Percentiles rank a stretch among this genome's conserved stretches.
Conservation (phyloP, 2,888 invertebrate species). For the Diarsia dahlii region DNA sequence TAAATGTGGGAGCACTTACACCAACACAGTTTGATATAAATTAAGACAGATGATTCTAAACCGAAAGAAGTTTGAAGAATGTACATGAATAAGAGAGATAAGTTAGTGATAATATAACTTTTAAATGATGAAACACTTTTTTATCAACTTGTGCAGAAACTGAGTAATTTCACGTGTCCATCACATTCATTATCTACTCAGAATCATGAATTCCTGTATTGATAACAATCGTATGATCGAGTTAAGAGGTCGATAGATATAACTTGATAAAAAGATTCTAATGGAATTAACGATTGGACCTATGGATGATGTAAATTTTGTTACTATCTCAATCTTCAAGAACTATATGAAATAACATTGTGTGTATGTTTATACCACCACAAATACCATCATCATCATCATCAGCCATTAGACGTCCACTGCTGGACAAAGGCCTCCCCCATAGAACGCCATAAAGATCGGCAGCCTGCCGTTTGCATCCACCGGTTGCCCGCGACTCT, state of each 20-base stretch:
- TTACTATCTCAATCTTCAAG: neutral
- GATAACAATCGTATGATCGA: conserved; percentile 32
- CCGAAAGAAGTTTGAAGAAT: neutral
- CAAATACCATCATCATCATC: no score
- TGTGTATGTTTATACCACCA: no score
- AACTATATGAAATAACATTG: no score
- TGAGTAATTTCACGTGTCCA: neutral
- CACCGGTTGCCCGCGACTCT: no score
- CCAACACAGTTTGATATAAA: neutral
- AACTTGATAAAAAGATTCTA: conserved; percentile 25
- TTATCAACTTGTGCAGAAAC: neutral
- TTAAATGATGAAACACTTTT: conserved; percentile 10
- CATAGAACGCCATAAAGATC: no score
- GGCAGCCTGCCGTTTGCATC: no score
- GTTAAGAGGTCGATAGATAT: conserved; percentile 15
- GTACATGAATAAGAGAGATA: neutral
- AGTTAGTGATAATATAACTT: neutral
- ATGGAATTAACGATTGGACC: neutral
- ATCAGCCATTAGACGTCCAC: no score
- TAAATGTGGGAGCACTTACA: no score
- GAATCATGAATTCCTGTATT: conserved; percentile 29
- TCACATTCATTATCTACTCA: conserved; percentile 15
- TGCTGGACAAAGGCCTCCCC: no score
- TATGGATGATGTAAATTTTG: neutral
- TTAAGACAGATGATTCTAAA: neutral